Evolutionary conservation across 2,888 invertebrate species (phyloP).

Genomic region (Agapostemon virescens): DNA sequence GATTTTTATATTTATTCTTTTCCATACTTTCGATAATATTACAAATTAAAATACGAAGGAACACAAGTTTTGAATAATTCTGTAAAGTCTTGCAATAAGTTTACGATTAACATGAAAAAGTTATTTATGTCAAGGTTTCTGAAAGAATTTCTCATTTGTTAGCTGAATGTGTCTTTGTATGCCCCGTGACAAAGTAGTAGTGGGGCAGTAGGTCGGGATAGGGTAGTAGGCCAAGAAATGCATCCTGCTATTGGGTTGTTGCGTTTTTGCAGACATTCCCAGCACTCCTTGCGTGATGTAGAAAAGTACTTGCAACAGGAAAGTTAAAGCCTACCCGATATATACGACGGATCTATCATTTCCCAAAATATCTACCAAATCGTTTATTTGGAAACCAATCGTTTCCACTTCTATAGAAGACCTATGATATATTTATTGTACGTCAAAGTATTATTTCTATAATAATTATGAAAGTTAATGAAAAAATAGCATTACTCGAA

Average conservation of each 20-base stretch:
- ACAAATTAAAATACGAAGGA: too few relatives aligned
- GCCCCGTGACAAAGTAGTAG: not conserved
- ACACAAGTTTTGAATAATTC: too few relatives aligned
- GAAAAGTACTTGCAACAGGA: not conserved
- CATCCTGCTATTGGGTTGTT: not conserved
- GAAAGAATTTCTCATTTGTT: not conserved
- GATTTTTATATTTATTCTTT: too few relatives aligned
- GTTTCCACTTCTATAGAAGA: too few relatives aligned
- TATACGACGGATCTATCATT: not conserved
- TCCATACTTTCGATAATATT: too few relatives aligned
- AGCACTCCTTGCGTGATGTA: not conserved
- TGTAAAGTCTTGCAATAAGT: not conserved
- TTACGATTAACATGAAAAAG: not conserved
- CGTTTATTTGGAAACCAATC: too few relatives aligned
- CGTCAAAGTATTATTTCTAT: too few relatives aligned
- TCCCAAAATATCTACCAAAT: too few relatives aligned
- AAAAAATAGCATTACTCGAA: too few relatives aligned
- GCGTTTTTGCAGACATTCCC: not conserved
- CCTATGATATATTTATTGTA: too few relatives aligned
- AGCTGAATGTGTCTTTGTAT: not conserved
- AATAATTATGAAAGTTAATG: too few relatives aligned
- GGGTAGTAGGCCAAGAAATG: not conserved
- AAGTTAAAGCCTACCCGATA: not conserved
- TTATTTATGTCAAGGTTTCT: not conserved
- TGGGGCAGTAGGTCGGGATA: slow-evolving; percentile 6